Base-by-base conservation (phyloP, 1,140 invertebrate genomes). In the Drosophila insularis region DNA sequence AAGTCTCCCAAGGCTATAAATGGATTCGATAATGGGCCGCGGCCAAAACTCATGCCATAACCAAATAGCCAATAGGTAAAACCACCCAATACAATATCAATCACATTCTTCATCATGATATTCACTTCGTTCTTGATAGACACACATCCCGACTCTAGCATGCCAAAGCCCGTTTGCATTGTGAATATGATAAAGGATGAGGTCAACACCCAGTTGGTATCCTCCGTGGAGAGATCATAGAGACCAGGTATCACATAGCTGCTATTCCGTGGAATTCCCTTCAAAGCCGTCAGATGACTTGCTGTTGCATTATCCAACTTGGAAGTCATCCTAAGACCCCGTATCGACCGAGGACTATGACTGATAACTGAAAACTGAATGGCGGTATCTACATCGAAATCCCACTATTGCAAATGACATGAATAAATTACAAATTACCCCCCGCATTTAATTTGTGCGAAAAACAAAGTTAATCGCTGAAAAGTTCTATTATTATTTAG, bases 31-130 rank as follows among this genome's bases (percentile, higher is more conserved):
- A 93, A 92, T 0, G 93, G 80, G 23, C 94, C 94, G 10, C 94
- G 93, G 1, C 98, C 98, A 80, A 98, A 99, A 58, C 97, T 98
- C 84, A 99, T 93, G 0, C 96, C 97, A 92, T 97, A 99, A 0
- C 98, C 98, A 89, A 98, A 98, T 17, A 97, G 93, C 98, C 98
- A 99, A 92, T 98, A 99, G 0, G 97, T 98, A 19, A 92, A 92
- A 11, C 94, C 98, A 13, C 98, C 98, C 2, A 99, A 93, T 8
- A 98, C 96, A 61, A 99, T 97, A 76, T 98, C 97, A 1, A 97
- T 96, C 0, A 98, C 95, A 85, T 98, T 98, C 92, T 98, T 98
- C 96, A 98, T 97, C 97, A 98, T 98, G n/a, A 98, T 98, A 82
- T 98, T 98, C 0, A 98, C 97, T 93, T 98, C 98, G 85, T 98